A percentile compares a stretch with the other conserved stretches of the same genome.
Evolutionary conservation across 2,888 invertebrate species (phyloP).

Genomic region (Drosophila sordidapex): DNA sequence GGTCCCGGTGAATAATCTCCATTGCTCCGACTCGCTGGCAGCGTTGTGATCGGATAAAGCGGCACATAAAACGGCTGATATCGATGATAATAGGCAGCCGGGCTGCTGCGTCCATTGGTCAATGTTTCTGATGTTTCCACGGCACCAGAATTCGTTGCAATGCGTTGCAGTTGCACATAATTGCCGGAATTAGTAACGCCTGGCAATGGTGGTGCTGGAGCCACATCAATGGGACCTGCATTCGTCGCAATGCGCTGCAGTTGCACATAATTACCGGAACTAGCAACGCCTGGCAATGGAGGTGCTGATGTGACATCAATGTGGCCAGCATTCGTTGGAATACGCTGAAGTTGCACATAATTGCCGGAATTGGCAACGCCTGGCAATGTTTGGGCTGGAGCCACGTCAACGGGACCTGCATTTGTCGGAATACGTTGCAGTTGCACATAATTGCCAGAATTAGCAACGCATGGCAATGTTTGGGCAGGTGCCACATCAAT

Average conservation of each 20-base stretch:
- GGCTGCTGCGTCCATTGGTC: conserved; percentile 55
- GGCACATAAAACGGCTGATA: conserved; percentile 73
- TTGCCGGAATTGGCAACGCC: conserved; percentile 7
- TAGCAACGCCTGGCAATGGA: background rate
- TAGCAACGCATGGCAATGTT: background rate
- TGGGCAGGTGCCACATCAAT: background rate
- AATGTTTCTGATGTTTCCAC: conserved; percentile 14
- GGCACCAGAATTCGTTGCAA: conserved; percentile 11
- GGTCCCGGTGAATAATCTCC: conserved; percentile 44
- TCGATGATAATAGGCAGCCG: conserved; percentile 60
- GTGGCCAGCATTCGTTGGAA: conserved; percentile 3
- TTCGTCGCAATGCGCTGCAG: conserved; percentile 3
- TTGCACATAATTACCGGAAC: conserved; percentile 5
- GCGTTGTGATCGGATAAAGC: conserved; percentile 65
- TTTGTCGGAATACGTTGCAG: background rate
- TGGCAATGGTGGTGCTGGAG: background rate
- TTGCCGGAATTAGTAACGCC: conserved; percentile 3
- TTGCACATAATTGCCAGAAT: conserved; percentile 3
- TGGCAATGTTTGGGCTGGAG: background rate
- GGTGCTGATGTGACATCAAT: conserved; percentile 1
- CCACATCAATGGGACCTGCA: background rate
- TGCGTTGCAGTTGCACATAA: conserved; percentile 30
- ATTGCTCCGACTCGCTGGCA: conserved; percentile 50
- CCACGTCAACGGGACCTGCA: background rate
- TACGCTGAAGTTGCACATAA: conserved; percentile 20